Base-by-base conservation (phyloP, 37 sponge, comb jelly and placozoan species). In the Tethya wilhelma region DNA sequence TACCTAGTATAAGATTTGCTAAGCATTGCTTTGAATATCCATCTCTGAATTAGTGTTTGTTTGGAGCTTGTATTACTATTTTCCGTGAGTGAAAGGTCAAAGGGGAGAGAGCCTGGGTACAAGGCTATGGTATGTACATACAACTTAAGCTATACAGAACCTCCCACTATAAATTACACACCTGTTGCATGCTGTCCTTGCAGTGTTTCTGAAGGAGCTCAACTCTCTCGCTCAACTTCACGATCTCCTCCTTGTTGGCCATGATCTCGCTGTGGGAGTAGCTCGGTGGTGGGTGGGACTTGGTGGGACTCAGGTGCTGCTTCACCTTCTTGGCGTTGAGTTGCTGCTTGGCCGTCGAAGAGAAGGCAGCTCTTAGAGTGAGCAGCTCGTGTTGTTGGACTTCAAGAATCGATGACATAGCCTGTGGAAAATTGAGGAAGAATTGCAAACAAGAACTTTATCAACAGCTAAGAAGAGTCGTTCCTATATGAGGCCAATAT, bases 341-440 rank as follows among this genome's bases (percentile, higher is more conserved):
- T 40, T 44, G 38, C 8, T 44, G 42, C 40, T 56, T 25, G 34
- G 71, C 53, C 0, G 44, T 11, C 22, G 70, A 71, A 4, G 81
- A 80, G 62, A 57, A 80, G 45, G 39, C 1, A 19, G 81, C 81
- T 36, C 71, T 37, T 12, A 58, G 57, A 1, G 45, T 60, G 12
- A 49, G 29, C 12, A 80, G 44, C 28, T 80, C 81, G 9, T 60
- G 34, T 14, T 80, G 71, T 23, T 80, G 81, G 66, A 80, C 70
- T 42, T 80, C 81, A 5, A 80, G 45, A 20, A 80, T 32, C 17
- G 81, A 36, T 19, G n/a, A 59, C 81, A 80, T 80, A 2, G 81
- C 71, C 81, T 80, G 70, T 29, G 31, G 36, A 32, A 25, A 7
- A 28, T 19, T 34, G 75, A 30, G 59, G n/a, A n/a, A n/a, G n/a